Conservation (phyloP, 2,113 vertebrate genomes). For the Rhabdornis inornatus region DNA sequence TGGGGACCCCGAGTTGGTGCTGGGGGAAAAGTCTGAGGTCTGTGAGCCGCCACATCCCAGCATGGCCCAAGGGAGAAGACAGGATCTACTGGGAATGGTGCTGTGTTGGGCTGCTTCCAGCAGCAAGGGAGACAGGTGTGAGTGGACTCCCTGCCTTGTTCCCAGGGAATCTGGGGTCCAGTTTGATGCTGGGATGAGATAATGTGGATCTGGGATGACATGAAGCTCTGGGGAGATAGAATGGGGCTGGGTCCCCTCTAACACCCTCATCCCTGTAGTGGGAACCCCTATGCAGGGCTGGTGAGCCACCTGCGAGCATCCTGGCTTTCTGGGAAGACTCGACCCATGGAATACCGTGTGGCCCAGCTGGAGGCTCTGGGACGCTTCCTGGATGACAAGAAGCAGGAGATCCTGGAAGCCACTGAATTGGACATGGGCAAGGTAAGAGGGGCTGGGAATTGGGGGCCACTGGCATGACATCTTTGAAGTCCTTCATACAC, state of each 20-base stretch:
- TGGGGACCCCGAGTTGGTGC: neutral
- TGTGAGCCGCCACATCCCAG: neutral
- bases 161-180: neutral
- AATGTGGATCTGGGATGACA: fast-evolving
- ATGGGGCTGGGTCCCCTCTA: neutral
- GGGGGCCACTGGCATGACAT: fast-evolving
- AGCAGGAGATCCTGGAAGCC: constrained; percentile 71
- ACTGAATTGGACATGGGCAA: constrained; percentile 79
- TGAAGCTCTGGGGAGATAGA: neutral
- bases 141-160: neutral
- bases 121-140: neutral
- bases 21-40: neutral
- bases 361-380: constrained; percentile 77
- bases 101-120: neutral
- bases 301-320: neutral
- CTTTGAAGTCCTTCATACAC: neutral
- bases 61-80: neutral
- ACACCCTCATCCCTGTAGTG: neutral
- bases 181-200: neutral
- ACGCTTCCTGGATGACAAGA: constrained; percentile 79
- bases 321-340: constrained; percentile 63
- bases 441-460: constrained; percentile 61
- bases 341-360: constrained; percentile 68
- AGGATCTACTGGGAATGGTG: fast-evolving
- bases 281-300: neutral